Conservation (phyloP, 2,113 vertebrate genomes). For the Eretmochelys imbricata region DNA sequence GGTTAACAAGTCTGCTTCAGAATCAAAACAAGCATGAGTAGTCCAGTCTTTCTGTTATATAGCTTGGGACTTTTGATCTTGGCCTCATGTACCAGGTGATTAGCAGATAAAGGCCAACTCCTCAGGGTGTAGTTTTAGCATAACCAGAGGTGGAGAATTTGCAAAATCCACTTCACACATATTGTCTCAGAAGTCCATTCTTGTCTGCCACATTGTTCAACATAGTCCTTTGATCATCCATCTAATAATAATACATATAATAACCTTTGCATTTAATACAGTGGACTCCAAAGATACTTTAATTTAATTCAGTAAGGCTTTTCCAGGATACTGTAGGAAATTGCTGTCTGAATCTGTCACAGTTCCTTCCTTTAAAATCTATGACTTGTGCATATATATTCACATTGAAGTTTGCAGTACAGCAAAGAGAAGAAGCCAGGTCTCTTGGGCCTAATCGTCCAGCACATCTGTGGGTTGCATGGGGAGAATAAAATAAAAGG, state of each 20-base stretch:
- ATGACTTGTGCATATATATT: accelerated
- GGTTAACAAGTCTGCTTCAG: not conserved
- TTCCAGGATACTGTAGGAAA: not conserved
- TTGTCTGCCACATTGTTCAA: not conserved
- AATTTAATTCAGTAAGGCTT: not conserved
- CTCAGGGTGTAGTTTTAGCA: not conserved
- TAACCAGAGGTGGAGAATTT: not conserved
- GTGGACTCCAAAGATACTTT: not conserved
- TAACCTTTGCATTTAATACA: not conserved
- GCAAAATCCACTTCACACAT: not conserved
- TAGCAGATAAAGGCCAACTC: too few species aligned
- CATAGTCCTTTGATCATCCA: not conserved
- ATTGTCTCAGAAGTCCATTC: not conserved
- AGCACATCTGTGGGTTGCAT: not conserved
- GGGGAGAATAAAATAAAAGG: not conserved
- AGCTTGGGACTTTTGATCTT: not conserved
- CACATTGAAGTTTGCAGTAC: not conserved
- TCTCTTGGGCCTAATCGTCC: not conserved
- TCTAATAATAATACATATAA: not conserved
- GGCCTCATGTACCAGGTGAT: not conserved
- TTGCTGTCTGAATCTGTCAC: not conserved
- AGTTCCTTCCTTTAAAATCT: not conserved
- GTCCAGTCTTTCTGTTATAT: not conserved
- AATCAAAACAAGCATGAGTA: not conserved
- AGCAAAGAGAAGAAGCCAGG: not conserved